Percentiles rank a stretch among this genome's conserved stretches.
Evolutionary conservation across 2,888 invertebrate genomes (phyloP).

Genomic region (Philereme transversata): DNA sequence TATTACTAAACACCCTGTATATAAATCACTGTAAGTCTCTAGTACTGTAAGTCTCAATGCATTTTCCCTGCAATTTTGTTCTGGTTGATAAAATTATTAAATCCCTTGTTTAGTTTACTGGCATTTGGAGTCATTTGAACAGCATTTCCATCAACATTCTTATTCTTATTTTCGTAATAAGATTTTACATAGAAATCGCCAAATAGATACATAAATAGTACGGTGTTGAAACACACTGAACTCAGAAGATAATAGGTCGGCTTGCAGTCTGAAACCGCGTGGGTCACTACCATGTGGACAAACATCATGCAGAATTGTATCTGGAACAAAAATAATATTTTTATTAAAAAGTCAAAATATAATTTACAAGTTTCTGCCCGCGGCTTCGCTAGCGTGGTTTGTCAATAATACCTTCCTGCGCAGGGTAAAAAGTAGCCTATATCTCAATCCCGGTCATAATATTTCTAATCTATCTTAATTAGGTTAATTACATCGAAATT

Average conservation of each 20-base stretch:
- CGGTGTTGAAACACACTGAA: constrained; percentile 45
- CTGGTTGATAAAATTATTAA: constrained; percentile 41
- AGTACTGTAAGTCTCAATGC: constrained; percentile 8
- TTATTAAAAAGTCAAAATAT: no score
- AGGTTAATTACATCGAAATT: no score
- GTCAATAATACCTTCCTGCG: no score
- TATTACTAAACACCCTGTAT: no score
- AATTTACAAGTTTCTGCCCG: no score
- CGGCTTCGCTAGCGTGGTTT: no score
- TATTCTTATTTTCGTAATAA: constrained; percentile 37
- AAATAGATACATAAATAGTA: constrained; percentile 55
- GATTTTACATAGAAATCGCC: constrained; percentile 54
- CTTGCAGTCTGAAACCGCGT: constrained; percentile 48
- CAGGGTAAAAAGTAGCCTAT: no score
- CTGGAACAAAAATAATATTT: constrained; percentile 44
- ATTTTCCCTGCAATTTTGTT: constrained; percentile 42
- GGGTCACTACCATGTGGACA: constrained; percentile 44
- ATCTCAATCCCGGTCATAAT: no score
- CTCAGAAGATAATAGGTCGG: constrained; percentile 47
- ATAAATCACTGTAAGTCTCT: no score
- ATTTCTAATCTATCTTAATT: no score
- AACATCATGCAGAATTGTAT: constrained; percentile 55
- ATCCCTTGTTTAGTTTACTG: constrained; percentile 26
- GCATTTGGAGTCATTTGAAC: constrained; percentile 12
- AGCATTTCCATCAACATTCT: constrained; percentile 14